phyloP scores from a whole-genome alignment of 2,888 invertebrate genomes.

The Tiliacea citrago region DNA sequence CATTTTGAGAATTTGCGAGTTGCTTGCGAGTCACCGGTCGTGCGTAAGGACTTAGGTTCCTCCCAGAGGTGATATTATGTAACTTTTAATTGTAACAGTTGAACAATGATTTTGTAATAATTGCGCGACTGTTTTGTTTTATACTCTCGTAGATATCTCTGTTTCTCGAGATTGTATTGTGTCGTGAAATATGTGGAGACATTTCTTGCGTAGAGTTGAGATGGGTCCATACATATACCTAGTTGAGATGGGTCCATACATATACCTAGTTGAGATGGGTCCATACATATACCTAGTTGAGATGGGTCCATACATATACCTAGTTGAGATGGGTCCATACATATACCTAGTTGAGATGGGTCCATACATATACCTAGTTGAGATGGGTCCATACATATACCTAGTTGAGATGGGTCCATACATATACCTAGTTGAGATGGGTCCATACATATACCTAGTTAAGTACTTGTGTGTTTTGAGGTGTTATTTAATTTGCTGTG shows the following conservation, averaged over 20 bases:
- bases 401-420: too few species aligned
- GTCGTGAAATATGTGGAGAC: slow-evolving; percentile 20
- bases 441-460: neutral
- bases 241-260: slow-evolving; percentile 3
- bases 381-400: slow-evolving; percentile 8
- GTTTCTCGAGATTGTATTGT: slow-evolving; percentile 39
- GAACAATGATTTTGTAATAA: slow-evolving; percentile 50
- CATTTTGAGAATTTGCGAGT: slow-evolving; percentile 71
- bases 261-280: slow-evolving; percentile 10
- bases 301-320: too few species aligned
- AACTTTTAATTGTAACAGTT: slow-evolving; percentile 64
- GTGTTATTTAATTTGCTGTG: slow-evolving; percentile 37
- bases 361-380: too few species aligned
- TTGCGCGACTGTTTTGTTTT: slow-evolving; percentile 52
- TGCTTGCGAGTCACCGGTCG: slow-evolving; percentile 57
- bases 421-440: slow-evolving; percentile 15
- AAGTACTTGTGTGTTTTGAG: slow-evolving; percentile 23
- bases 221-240: slow-evolving; percentile 1
- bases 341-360: neutral
- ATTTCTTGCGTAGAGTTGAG: slow-evolving; percentile 9
- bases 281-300: neutral
- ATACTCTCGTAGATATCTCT: slow-evolving; percentile 24
- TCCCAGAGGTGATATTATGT: slow-evolving; percentile 62
- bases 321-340: slow-evolving; percentile 7
- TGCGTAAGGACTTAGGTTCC: slow-evolving; percentile 44